phyloP scores from a whole-genome alignment of 2,113 vertebrate species.

The Baryphthengus martii region DNA sequence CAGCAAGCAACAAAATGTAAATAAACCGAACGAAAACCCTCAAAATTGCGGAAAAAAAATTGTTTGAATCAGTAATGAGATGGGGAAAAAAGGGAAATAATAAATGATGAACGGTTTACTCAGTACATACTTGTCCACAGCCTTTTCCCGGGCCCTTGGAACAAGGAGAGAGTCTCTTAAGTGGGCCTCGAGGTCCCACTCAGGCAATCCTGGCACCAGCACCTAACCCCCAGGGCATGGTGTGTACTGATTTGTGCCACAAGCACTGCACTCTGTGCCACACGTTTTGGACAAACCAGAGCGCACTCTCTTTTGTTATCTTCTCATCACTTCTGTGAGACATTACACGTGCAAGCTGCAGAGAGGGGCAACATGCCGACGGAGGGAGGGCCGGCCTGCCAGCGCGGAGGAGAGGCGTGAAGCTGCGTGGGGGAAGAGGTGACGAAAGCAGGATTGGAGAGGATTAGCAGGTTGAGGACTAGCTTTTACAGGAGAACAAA shows the following conservation, averaged over 20 bases:
- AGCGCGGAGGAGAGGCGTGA: background rate
- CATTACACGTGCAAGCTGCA: rapidly evolving
- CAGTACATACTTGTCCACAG: background rate
- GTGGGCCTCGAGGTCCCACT: rapidly evolving
- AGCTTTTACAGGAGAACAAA: background rate
- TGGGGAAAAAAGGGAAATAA: background rate
- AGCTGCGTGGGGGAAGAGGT: background rate
- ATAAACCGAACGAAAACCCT: background rate
- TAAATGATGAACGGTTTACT: background rate
- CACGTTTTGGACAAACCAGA: background rate
- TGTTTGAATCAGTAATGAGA: background rate
- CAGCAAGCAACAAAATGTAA: background rate
- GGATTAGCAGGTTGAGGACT: background rate
- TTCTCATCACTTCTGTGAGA: background rate
- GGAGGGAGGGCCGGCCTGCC: background rate
- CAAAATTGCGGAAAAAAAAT: background rate
- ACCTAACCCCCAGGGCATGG: no score
- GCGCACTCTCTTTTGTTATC: background rate
- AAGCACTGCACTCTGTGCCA: background rate
- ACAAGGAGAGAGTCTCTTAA: background rate
- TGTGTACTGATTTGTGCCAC: background rate
- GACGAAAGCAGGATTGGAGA: background rate
- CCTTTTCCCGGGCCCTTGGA: background rate
- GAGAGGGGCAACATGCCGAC: background rate
- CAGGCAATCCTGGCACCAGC: background rate